Conservation (phyloP, 2,113 vertebrate genomes). For the Myotis davidii region DNA sequence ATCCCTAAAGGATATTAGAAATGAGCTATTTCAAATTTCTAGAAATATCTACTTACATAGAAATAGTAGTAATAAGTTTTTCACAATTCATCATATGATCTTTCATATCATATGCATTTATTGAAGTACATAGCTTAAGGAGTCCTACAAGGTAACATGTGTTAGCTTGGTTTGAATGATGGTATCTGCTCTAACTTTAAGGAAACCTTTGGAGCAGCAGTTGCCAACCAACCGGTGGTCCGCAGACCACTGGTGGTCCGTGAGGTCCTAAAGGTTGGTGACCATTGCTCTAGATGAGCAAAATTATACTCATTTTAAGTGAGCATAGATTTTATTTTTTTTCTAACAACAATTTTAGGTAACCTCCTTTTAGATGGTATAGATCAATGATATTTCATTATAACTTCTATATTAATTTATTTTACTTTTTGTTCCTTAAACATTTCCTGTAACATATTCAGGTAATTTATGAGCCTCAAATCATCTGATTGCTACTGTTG, state of each 20-base stretch:
- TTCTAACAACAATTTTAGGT: neutral
- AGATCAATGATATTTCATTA: neutral
- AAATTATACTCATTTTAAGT: slow-evolving; percentile 12
- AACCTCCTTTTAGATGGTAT: neutral
- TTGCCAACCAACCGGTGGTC: no score
- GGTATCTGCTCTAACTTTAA: neutral
- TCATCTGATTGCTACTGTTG: slow-evolving; percentile 8
- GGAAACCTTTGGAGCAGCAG: no score
- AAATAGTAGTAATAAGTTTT: neutral
- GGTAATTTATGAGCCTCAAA: neutral
- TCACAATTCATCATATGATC: neutral
- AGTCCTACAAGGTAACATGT: neutral
- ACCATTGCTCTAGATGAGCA: neutral
- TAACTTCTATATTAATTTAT: neutral
- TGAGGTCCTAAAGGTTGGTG: no score
- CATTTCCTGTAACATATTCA: neutral
- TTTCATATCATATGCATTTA: neutral
- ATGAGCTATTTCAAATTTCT: neutral
- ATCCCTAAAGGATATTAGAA: neutral
- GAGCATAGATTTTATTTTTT: neutral
- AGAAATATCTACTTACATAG: neutral
- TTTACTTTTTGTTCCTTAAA: neutral
- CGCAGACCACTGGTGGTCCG: no score
- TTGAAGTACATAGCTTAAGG: neutral
- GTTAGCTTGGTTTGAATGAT: neutral